A percentile compares a stretch with the other conserved stretches of the same genome.
phyloP scores from a whole-genome alignment of 2,888 invertebrate species.

The Seira sanloemensis region DNA sequence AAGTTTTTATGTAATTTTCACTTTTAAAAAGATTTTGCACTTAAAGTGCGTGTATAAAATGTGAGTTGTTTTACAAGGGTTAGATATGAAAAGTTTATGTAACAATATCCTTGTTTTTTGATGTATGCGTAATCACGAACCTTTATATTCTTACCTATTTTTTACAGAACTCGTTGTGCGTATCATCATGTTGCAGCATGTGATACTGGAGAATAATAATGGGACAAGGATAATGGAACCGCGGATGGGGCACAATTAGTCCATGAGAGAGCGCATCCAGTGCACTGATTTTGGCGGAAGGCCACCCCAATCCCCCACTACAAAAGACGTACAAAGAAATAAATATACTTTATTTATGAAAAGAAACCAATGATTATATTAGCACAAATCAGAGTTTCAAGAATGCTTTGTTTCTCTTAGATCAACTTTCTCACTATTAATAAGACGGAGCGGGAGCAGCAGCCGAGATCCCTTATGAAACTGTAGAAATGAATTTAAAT shows the following conservation, averaged over 20 bases:
- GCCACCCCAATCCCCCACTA: too few relatives aligned
- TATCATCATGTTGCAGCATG: too few relatives aligned
- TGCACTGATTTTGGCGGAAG: background rate
- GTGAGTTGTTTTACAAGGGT: background rate
- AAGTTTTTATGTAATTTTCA: background rate
- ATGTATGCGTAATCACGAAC: background rate
- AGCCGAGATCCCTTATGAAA: too few relatives aligned
- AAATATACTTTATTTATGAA: background rate
- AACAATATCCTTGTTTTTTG: background rate
- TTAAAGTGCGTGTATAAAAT: background rate
- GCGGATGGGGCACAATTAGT: too few relatives aligned
- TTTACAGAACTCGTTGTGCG: too few relatives aligned
- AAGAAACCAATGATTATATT: too few relatives aligned
- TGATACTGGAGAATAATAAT: background rate
- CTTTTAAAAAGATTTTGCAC: background rate
- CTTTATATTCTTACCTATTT: background rate
- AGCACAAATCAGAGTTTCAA: too few relatives aligned
- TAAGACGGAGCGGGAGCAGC: too few relatives aligned
- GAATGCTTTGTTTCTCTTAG: too few relatives aligned
- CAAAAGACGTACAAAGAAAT: too few relatives aligned
- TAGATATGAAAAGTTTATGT: background rate
- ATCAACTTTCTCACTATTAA: too few relatives aligned
- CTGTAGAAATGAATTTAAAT: constrained; percentile 57
- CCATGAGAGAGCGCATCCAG: background rate
- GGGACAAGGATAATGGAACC: too few relatives aligned